A percentile compares a stretch with the other conserved stretches of the same genome.
These are phyloP conservation scores for Chrysolina americana DNA, from an alignment of 2,888 invertebrate genomes.

Conservation along the genomic window DNA sequence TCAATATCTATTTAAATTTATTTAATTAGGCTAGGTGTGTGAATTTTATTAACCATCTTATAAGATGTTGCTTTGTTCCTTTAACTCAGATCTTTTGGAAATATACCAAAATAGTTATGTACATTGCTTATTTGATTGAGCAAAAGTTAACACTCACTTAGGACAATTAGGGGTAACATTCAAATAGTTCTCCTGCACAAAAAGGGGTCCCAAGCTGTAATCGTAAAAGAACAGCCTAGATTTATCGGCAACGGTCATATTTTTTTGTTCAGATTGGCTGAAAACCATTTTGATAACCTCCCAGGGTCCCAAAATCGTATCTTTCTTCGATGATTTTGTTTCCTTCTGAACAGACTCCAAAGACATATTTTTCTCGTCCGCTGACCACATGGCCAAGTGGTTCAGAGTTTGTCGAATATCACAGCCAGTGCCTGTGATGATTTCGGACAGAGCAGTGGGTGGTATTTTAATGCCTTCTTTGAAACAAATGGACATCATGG, in stretches of 20 bases:
- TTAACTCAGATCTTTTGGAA: too few relatives aligned
- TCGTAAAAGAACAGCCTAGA: conserved; percentile 96
- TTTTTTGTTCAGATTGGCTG: conserved; percentile 82
- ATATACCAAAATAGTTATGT: too few relatives aligned
- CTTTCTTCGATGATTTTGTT: conserved; percentile 80
- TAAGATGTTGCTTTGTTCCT: too few relatives aligned
- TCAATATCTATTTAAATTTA: too few relatives aligned
- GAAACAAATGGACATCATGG: conserved; percentile 92
- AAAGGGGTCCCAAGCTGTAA: conserved; percentile 95
- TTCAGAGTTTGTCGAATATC: conserved; percentile 96
- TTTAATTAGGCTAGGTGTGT: too few relatives aligned
- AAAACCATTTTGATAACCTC: conserved; percentile 94
- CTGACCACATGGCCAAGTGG: conserved; percentile 86
- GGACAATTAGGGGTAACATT: conserved; percentile 83
- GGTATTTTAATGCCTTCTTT: conserved; percentile 90
- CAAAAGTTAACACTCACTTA: conserved; percentile 71
- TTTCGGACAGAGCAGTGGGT: conserved; percentile 83
- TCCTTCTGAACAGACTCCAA: conserved; percentile 73
- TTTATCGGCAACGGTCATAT: conserved; percentile 85
- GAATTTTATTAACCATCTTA: too few relatives aligned
- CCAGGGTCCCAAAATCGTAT: conserved; percentile 93
- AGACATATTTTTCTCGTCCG: conserved; percentile 69
- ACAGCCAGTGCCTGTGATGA: conserved; percentile 90
- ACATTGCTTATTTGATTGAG: background rate
- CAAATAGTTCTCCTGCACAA: conserved; percentile 98